Evolutionary conservation across 2,113 vertebrate genomes (phyloP).

Genomic region (Oreocharis arfaki): DNA sequence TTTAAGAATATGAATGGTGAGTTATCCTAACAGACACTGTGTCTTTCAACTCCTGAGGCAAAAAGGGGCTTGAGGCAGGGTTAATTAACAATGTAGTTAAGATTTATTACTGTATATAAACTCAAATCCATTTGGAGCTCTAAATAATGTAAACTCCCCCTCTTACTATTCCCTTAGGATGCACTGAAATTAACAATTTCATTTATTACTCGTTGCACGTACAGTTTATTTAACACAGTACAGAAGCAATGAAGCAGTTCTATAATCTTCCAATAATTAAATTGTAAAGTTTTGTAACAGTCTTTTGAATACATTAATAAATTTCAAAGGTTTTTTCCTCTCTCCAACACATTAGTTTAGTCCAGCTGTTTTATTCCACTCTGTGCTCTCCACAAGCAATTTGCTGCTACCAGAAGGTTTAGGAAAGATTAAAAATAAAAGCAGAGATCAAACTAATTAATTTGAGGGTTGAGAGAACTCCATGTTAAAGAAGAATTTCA

Average conservation of each 20-base stretch:
- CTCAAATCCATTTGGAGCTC: constrained; percentile 46
- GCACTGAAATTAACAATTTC: constrained; percentile 53
- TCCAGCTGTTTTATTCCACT: constrained; percentile 1
- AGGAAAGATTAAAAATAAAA: constrained; percentile 25
- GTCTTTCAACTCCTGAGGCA: background rate
- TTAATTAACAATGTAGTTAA: constrained; percentile 52
- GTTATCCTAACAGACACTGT: constrained; percentile 46
- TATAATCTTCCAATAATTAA: constrained; percentile 68
- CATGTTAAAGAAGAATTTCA: background rate
- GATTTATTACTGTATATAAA: constrained; percentile 60
- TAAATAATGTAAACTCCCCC: constrained; percentile 19
- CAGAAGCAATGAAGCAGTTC: constrained; percentile 55
- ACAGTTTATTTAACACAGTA: constrained; percentile 48
- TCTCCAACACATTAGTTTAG: background rate
- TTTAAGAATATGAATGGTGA: constrained; percentile 94
- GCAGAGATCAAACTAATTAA: constrained; percentile 17
- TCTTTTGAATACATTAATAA: constrained; percentile 55
- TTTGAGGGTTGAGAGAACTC: background rate
- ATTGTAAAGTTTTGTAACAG: constrained; percentile 59
- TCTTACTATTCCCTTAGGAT: constrained; percentile 21
- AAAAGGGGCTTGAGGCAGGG: constrained; percentile 8
- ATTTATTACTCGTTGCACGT: constrained; percentile 44
- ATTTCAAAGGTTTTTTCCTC: constrained; percentile 20
- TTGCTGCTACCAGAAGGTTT: background rate
- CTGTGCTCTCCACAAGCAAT: constrained; percentile 6